Base-by-base conservation (phyloP, 2,797 vertebrate genomes). In the Neolamprologus multifasciatus region DNA sequence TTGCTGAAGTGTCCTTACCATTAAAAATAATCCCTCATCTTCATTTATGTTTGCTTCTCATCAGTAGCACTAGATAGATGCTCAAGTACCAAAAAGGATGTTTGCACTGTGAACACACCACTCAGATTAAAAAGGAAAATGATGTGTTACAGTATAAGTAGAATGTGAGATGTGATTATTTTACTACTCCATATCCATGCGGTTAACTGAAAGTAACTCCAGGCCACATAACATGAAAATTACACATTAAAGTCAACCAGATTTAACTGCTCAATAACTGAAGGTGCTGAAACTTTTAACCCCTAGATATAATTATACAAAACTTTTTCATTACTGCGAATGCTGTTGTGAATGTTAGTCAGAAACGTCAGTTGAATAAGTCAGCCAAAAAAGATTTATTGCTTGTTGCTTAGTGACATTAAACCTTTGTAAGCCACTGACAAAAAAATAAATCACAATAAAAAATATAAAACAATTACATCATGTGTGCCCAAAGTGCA, bases 151-250 rank as follows among this genome's bases (percentile, higher is more conserved):
- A 40, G 36, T 23, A 14, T 9, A 23, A 69, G 36, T 8, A 69
- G 64, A 21, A 69, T 69, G 12, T 40, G 33, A 21, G n/a, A 67
- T 69, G 64, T 40, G n/a, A 40, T 62, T 62, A 12, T 69, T 69
- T 69, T 9, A 9, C 36, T 40, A 40, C 36, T 69, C 64, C n/a
- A 40, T 40, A 40, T 21, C 12, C 64, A 69, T 40, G 64, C 0
- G 4, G 64, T 40, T 38, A 23, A 21, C 11, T 67, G 33, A 4
- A 67, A 67, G 62, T 21, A 67, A 69, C 36, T 40, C 12, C 12
- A 69, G 64, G 3, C 33, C 0, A 0, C 36, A 69, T 0, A 9
- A 40, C n/a, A 40, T 14, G 36, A 40, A 69, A 8, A 40, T 14
- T 14, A 38, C n/a, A 38, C 36, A 67, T 40, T 67, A 23, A 13